These are phyloP conservation scores for Ommatoiulus sabulosus DNA, from an alignment of 2,888 invertebrate species.

Conservation along the genomic window DNA sequence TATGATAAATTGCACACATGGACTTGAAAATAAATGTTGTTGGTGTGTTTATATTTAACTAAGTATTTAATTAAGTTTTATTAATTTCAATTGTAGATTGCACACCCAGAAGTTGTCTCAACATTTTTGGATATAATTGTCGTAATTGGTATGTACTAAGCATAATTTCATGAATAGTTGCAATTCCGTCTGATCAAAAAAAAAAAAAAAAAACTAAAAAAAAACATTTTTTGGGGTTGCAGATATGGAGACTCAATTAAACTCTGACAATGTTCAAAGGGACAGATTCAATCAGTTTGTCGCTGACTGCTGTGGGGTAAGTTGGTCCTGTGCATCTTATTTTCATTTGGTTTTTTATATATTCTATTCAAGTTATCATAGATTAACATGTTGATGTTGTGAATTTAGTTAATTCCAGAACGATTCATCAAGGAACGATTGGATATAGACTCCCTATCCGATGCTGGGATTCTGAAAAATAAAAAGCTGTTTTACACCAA, in stretches of 20 bases:
- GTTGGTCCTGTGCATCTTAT: background rate
- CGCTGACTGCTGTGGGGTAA: conserved; percentile 63
- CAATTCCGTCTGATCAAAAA: too few species aligned
- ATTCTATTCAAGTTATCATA: too few species aligned
- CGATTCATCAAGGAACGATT: conserved; percentile 89
- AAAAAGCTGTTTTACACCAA: conserved; percentile 87
- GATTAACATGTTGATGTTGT: background rate
- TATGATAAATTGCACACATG: too few species aligned
- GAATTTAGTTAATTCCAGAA: conserved; percentile 72
- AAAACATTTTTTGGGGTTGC: background rate
- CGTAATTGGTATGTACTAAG: conserved; percentile 73
- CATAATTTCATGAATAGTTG: conserved; percentile 27
- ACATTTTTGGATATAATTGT: conserved; percentile 86
- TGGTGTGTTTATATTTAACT: too few species aligned
- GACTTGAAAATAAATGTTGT: too few species aligned
- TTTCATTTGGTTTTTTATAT: background rate
- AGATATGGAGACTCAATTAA: conserved; percentile 80
- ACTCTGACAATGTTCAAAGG: conserved; percentile 79
- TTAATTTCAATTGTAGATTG: conserved; percentile 71
- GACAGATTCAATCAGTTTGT: conserved; percentile 72
- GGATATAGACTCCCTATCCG: conserved; percentile 93
- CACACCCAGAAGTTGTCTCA: conserved; percentile 84
- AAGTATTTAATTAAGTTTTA: background rate
- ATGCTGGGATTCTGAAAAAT: conserved; percentile 89
- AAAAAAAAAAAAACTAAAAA: too few species aligned